Base-by-base conservation (phyloP, 2,888 invertebrate species). In the Hydropsyche betteni region DNA sequence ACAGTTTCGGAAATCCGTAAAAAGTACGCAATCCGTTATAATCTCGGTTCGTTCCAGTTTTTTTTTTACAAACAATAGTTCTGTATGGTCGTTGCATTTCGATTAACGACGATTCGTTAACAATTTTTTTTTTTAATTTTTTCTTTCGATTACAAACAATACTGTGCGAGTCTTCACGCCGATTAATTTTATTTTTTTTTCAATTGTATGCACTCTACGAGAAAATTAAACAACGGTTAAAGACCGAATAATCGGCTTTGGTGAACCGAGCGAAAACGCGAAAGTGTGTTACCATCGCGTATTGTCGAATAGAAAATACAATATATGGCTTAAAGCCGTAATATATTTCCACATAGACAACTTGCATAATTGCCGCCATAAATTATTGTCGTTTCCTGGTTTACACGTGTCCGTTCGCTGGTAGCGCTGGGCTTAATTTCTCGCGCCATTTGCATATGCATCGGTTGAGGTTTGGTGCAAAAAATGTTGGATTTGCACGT, bases 1-100 rank as follows among this genome's bases (percentile, higher is more conserved):
- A 55, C 55, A 16, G 55, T 12, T 55, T 55, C 55, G 12, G 16
- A n/a, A 16, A 55, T 55, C 55, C 5, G 6, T 55, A n/a, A 55
- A 55, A 55, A 44, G 44, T 55, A n/a, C n/a, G 55, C 16, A 14
- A 55, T 55, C 55, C 55, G 70, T 70, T 70, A 72, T 72, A 58
- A 72, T 72, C 72, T 55, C 16, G 6, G 7, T 38, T 24, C 52
- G 72, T 55, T 58, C 72, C 72, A 58, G 34, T 50, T 71, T 58
- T 44, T 44, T 44, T 44, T 44, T 44, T 24, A 51, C 14, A 36
- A 53, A 70, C 70, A 53, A 70, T 70, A 51, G 69, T 53, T 14
- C 33, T 38, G 24, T 14, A 36, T n/a, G 51, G 70, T 53, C 14
- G 4, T 36, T 53, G 33, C 38, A 44, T 72, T 72, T 58, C 72